Conservation (phyloP, 2,113 vertebrate species). For the Megaleporinus macrocephalus region DNA sequence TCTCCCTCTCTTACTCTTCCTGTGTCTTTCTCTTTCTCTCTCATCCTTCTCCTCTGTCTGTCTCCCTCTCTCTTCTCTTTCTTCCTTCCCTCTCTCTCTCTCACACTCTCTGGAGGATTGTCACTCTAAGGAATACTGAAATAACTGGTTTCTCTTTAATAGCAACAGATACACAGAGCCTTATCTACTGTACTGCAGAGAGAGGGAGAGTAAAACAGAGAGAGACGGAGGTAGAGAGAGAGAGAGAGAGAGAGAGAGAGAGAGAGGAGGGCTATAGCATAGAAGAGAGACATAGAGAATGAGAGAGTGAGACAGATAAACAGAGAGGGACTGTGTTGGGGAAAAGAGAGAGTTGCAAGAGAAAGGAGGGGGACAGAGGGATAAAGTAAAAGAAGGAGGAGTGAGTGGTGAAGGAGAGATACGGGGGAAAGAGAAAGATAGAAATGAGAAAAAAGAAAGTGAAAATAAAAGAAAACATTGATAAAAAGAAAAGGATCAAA, state of each 20-base stretch:
- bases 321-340: not conserved
- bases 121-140: constrained; percentile 66
- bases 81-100: not conserved
- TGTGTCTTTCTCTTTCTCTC: too few relatives aligned
- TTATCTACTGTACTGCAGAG: constrained; percentile 74
- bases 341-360: too few relatives aligned
- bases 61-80: not conserved
- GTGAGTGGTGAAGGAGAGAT: too few relatives aligned
- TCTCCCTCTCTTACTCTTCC: too few relatives aligned
- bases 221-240: not conserved
- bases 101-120: constrained; percentile 63
- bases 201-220: not conserved
- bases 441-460: too few relatives aligned
- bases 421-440: too few relatives aligned
- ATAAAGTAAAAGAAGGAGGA: too few relatives aligned
- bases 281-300: not conserved
- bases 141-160: constrained; percentile 73
- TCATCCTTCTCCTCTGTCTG: too few relatives aligned
- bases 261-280: not conserved
- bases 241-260: too few relatives aligned
- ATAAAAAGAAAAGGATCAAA: too few relatives aligned
- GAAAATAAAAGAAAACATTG: too few relatives aligned
- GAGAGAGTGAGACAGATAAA: not conserved
- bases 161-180: constrained; percentile 69
- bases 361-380: too few relatives aligned